Base-by-base conservation (phyloP, 2,888 invertebrate genomes). In the Thereva nobilitata region DNA sequence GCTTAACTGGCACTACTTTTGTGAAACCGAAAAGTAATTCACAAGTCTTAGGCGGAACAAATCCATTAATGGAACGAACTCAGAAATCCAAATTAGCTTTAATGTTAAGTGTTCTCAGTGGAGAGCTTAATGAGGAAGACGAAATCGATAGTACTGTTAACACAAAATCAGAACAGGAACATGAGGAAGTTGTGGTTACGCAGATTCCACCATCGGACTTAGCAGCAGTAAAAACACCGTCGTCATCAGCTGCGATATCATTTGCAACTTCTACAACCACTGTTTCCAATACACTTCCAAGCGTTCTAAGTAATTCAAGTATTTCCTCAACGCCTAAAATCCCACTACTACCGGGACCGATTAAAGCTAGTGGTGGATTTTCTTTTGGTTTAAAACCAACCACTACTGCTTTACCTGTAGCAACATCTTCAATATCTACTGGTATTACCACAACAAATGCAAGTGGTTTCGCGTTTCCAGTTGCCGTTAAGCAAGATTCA, bases 81-180 rank as follows among this genome's bases (percentile, higher is more conserved):
- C 76, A 79, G 56, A 77, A 78, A 71, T 77, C 78, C 0, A 80
- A 80, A 70, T 65, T 80, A 42, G 79, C 80, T 0, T 67, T 80
- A 10, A 80, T 80, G 80, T 67, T 80, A 2, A 78, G 77, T 64
- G 79, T 77, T 4, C 70, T 80, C 8, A 74, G 76, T 10, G 80
- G 80, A 5, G 80, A 80, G 70, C 70, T 79, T 3, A 77, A 79
- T 67, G 73, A 75, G 10, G 77, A 75, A 10, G 74, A 75, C 10
- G 69, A 73, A 35, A 70, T 34, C 4, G 49, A 50, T 12, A 10
- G 10, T 8, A 50, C 52, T 23, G 10, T 38, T 44, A 44, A 23
- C 35, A 6, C 63, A 38, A 4, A 9, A 57, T 8, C 5, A 4
- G 10, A 45, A 45, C 4, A 8, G n/a, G 41, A 59, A 38, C 50